Evolutionary conservation across 2,113 vertebrate genomes (phyloP), one percentile per base, ranked within the genome.

Genomic region (Nansenia antarctica): DNA sequence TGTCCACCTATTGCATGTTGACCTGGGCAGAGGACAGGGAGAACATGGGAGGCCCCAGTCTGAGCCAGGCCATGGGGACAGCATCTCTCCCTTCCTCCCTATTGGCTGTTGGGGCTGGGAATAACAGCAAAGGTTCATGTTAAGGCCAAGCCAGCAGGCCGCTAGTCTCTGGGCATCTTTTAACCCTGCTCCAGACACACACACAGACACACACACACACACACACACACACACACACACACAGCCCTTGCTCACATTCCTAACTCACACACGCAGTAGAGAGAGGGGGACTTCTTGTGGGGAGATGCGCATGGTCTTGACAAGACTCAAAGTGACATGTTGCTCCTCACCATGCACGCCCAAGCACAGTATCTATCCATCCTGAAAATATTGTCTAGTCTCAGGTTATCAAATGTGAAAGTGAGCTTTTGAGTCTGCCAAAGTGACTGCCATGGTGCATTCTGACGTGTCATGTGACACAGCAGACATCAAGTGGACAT

Each of bases 1-100:
- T 27, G 32, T 69, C 58, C 64, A 74, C 15, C 70, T 63, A 59
- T 65, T 61, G 32, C 62, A 67, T 35, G 47, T 65, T 67, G 35
- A 74, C 30, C 60, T 34, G 53, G 52, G 34, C 60, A 62, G 26
- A 5, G 24, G 35, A 15, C n/a, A 31, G 60, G 22, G 31, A 49
- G 4, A 30, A n/a, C n/a, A n/a, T n/a, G n/a, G n/a, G 37, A 29
- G 27, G 30, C 24, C 47, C 32, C 24, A 55, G 26, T 42, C 34
- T 37, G 12, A 37, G 12, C n/a, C n/a, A n/a, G n/a, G n/a, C n/a
- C n/a, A n/a, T n/a, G n/a, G n/a, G n/a, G 47, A 55, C 9, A 52
- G n/a, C 47, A n/a, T 7, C 8, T 3, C 53, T 14, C 53, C 26
- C 53, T 55, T 26, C 26, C 22, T 27, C 27, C 53, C 24, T 11